Evolutionary conservation across 2,888 invertebrate genomes (phyloP).

Genomic region (Phragmatobia fuliginosa): DNA sequence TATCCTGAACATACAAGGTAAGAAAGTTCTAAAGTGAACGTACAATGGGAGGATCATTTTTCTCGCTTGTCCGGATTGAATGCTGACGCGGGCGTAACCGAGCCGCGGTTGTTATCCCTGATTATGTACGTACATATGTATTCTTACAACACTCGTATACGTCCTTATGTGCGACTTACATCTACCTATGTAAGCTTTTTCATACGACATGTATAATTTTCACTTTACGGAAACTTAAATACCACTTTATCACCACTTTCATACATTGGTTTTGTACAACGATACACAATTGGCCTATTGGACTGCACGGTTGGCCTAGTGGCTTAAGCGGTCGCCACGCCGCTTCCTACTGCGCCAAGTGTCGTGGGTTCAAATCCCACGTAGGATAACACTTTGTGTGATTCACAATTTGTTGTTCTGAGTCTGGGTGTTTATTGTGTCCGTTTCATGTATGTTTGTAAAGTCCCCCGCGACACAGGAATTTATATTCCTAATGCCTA

Average conservation of each 20-base stretch:
- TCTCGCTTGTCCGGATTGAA: conserved; percentile 45
- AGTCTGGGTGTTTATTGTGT: too few species aligned
- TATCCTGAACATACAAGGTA: background rate
- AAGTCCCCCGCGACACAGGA: too few species aligned
- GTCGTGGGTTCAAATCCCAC: too few species aligned
- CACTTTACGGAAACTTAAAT: conserved; percentile 3
- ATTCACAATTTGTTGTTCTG: too few species aligned
- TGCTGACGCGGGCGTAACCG: conserved; percentile 33
- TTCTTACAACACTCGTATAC: conserved; percentile 8
- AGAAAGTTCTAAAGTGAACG: background rate
- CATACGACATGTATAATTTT: conserved; percentile 5
- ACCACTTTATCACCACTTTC: conserved; percentile 4
- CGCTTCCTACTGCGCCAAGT: too few species aligned
- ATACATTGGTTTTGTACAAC: background rate
- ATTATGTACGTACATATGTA: conserved; percentile 15
- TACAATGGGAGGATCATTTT: conserved; percentile 1
- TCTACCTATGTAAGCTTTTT: conserved; percentile 2
- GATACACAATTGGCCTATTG: too few species aligned
- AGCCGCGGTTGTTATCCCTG: conserved; percentile 40
- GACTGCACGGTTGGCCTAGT: too few species aligned
- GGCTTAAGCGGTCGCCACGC: too few species aligned
- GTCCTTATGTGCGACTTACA: conserved; percentile 10
- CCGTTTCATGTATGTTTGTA: too few species aligned
- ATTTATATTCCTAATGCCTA: too few species aligned
- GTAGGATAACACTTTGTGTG: too few species aligned